These are phyloP conservation scores for Mnemiopsis leidyi DNA, from an alignment of 37 sponge, comb jelly and placozoan species.

Conservation along the genomic window DNA sequence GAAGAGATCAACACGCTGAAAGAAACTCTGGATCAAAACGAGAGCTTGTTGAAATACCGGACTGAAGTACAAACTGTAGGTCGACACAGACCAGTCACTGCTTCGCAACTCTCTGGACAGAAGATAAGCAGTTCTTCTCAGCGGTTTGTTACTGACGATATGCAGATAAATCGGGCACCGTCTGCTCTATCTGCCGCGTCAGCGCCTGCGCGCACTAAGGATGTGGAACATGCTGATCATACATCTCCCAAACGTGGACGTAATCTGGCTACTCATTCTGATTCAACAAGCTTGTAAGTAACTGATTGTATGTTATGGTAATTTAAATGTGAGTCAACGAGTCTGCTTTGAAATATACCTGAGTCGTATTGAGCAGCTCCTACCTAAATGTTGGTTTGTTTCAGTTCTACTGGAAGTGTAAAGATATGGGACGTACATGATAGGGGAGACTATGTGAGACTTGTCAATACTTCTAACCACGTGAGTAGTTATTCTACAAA, in stretches of 20 bases:
- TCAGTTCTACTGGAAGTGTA: conserved; percentile 40
- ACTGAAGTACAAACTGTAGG: background rate
- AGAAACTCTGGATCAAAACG: conserved; percentile 6
- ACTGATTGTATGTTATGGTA: background rate
- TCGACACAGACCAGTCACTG: conserved; percentile 24
- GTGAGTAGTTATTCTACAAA: too few relatives aligned
- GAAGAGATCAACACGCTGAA: conserved; percentile 55
- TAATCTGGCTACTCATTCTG: background rate
- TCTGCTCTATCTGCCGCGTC: background rate
- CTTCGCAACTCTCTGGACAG: conserved; percentile 48
- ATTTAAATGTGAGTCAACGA: too few relatives aligned
- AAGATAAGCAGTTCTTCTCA: conserved; percentile 7
- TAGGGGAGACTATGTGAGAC: conserved; percentile 62
- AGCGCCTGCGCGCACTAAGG: background rate
- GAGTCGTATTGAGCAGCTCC: too few relatives aligned
- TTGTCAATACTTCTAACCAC: conserved; percentile 61
- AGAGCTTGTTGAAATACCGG: conserved; percentile 43
- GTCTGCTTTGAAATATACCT: too few relatives aligned
- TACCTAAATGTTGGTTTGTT: too few relatives aligned
- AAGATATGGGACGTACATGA: conserved; percentile 66
- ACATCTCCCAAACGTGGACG: background rate
- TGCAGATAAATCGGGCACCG: background rate
- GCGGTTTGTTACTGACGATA: background rate
- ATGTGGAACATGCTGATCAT: background rate
- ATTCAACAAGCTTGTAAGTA: conserved; percentile 54